Base-by-base conservation (phyloP, 2,888 invertebrate genomes). In the Diabrotica balteata region DNA sequence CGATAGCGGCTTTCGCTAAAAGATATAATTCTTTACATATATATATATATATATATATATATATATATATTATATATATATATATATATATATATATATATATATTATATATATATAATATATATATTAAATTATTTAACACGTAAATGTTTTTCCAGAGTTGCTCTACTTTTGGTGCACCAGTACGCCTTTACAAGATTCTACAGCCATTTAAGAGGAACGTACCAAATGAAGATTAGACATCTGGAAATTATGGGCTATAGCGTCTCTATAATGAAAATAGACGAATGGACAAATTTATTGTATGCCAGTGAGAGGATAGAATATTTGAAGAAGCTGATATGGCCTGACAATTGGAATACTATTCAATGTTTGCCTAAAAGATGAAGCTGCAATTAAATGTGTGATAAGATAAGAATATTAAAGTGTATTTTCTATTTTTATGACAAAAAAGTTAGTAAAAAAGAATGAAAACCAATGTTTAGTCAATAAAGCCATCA, bases 161-260 rank as follows among this genome's bases (percentile, higher is more conserved):
- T 87, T 58, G 87, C 86, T 42, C 75, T 88, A 59, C 73, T 89
- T 32, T 73, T 89, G 53, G 78, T 86, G 0, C 80, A 79, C 43
- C 77, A 84, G 3, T 82, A 84, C 59, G 84, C 85, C 2, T 87
- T 85, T 75, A 87, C 88, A n/a, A 83, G 83, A 63, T 79, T 85
- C 57, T 82, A 81, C 9, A 73, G 78, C 8, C 84, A 82, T 7
- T 74, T 89, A 54, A 86, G 85, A 73, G 90, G 90, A 0, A 80
- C 81, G 4, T 82, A 85, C 51, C 86, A 86, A 47, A 72, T 89
- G 61, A 86, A 86, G 78, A 84, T 85, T 54, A 82, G 89, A 60
- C 90, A 90, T 80, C 82, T 90, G 62, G 90, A 90, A 81, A 88
- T 90, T 74, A 81, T 90, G 76, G 90, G 89, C 7, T 90, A 89